Evolutionary conservation across 2,888 invertebrate species (phyloP), one percentile per base, ranked within the genome.

Genomic region (Ophioninae sp.): DNA sequence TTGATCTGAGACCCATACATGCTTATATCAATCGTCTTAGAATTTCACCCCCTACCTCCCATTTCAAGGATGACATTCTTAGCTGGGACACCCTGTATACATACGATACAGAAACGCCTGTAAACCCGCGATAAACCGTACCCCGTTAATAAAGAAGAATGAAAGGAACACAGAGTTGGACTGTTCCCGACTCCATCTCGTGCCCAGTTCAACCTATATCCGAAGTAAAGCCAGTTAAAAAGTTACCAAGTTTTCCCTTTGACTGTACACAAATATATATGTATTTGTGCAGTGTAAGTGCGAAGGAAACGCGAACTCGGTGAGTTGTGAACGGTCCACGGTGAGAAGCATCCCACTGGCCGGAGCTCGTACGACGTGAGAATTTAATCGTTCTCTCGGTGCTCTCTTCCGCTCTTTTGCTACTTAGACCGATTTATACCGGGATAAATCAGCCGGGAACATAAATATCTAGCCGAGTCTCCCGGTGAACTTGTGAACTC

Each of bases 381-480:
- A 86, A 86, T 86, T 87, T 87, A 86, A 87, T 87, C 86, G 82
- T 80, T 75, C 83, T 78, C 77, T 73, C 76, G 74, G 74, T 73
- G 67, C 76, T 78, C 69, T 76, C 76, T 73, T 64, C 75, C 73
- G 77, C 76, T 72, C 81, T 79, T 73, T 82, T 77, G 64, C 79
- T 81, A 82, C 82, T 84, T 82, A 72, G 82, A 74, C 82, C 87
- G 85, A 88, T 87, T 86, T 85, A 81, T 72, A 71, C 79, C 59
- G 10, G 63, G 82, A 89, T 90, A 88, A 89, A 90, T 89, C 88
- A 88, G 84, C 75, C 68, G 74, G 78, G 77, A 85, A 85, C 86
- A 88, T 89, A 89, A 89, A 89, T 88, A 89, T 87, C 87, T 79
- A 78, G 64, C 79, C 63, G 79, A 67, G 82, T 83, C 81, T 3